Percentiles rank a stretch among this genome's conserved stretches.
Conservation (phyloP, 2,797 vertebrate species). For the Synanceia verrucosa region DNA sequence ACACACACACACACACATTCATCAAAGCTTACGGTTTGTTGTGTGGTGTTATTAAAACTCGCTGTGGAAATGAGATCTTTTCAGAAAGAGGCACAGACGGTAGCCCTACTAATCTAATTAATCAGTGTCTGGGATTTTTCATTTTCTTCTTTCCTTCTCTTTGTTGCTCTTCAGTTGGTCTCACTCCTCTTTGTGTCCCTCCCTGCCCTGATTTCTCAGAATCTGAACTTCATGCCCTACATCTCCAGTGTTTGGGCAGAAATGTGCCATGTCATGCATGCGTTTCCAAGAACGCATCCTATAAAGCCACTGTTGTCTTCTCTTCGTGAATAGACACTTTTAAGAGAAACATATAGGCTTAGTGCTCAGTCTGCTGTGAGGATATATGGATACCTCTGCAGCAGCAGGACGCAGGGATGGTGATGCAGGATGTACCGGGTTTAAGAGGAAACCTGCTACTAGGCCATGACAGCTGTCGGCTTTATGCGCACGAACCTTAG, state of each 20-base stretch:
- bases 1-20: slow-evolving; percentile 28
- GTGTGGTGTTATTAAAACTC: slow-evolving; percentile 72
- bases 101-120: slow-evolving; percentile 77
- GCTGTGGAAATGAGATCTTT: slow-evolving; percentile 76
- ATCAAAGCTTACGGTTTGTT: slow-evolving; percentile 56
- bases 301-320: slow-evolving; percentile 34
- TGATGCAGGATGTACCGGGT: slow-evolving; percentile 20
- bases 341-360: not conserved
- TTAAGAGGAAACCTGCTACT: slow-evolving; percentile 47
- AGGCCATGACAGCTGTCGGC: slow-evolving; percentile 42
- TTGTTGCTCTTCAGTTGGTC: too few relatives aligned
- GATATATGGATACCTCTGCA: slow-evolving; percentile 38
- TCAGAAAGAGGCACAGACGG: slow-evolving; percentile 67
- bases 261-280: slow-evolving; percentile 49
- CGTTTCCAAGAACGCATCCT: not conserved
- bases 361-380: slow-evolving; percentile 12
- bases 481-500: slow-evolving; percentile 22
- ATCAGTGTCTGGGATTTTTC: slow-evolving; percentile 68
- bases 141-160: slow-evolving; percentile 19
- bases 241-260: not conserved
- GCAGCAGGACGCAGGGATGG: slow-evolving; percentile 15
- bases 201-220: slow-evolving; percentile 18
- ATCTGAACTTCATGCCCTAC: slow-evolving; percentile 20
- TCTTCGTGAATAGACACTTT: slow-evolving; percentile 1
- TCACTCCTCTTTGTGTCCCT: slow-evolving; percentile 20